Conservation (phyloP, 2,113 vertebrate species). For the Galemys pyrenaicus region DNA sequence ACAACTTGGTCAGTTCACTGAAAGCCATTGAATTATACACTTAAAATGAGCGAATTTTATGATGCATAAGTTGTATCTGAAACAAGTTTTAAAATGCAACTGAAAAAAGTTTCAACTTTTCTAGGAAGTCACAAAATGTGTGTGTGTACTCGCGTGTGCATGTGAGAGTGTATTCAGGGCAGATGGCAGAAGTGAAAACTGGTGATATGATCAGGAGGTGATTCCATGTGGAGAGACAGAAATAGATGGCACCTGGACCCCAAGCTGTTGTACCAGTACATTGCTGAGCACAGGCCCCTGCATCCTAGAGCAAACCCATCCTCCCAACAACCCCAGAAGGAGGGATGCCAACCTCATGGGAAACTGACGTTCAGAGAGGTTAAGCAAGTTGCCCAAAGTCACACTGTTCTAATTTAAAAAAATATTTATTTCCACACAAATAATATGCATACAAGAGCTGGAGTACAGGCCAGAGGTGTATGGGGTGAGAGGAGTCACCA, state of each 20-base stretch:
- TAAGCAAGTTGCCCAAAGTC: not conserved
- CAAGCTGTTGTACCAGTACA: fast-evolving
- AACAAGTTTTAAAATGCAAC: not conserved
- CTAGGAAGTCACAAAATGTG: not conserved
- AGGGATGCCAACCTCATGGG: not conserved
- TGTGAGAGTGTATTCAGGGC: not conserved
- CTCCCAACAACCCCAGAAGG: not conserved
- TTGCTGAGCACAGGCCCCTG: not conserved
- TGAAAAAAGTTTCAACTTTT: not conserved
- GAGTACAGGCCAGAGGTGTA: too few relatives aligned
- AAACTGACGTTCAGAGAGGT: not conserved
- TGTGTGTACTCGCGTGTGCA: not conserved
- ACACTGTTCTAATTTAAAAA: not conserved
- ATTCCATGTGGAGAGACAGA: not conserved
- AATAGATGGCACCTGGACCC: not conserved
- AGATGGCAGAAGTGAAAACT: not conserved
- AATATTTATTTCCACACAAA: too few relatives aligned
- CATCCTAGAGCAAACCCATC: not conserved
- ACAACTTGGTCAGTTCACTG: not conserved
- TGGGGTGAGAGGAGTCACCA: too few relatives aligned
- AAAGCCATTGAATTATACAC: not conserved
- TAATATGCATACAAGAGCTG: too few relatives aligned
- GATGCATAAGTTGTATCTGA: not conserved
- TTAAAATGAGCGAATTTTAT: not conserved
- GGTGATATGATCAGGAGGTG: not conserved